Evolutionary conservation across 2,113 vertebrate species (phyloP), one percentile per base, ranked within the genome.

Genomic region (Cyprinodon brontotheroides): DNA sequence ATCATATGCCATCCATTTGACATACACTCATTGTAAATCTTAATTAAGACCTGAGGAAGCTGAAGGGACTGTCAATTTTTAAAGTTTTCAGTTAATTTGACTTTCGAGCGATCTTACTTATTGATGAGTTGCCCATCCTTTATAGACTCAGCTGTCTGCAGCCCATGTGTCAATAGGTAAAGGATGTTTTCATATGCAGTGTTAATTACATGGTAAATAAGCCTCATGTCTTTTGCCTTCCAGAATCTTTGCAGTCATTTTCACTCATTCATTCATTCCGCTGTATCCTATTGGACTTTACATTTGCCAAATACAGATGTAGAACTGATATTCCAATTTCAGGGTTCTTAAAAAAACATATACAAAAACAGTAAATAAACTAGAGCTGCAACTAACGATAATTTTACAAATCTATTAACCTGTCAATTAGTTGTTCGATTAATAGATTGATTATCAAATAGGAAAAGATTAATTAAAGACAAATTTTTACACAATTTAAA

Each of bases 111-210:
- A 71, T 65, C 65, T 67, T 79, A 17, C 60, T 37, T 50, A 59
- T 75, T 71, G 80, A 81, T 80, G 73, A 70, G 0, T 17, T 74
- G 67, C 70, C 65, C 22, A 53, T 84, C 60, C 67, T 11, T 14
- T 86, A 87, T 90, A 59, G 86, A 86, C 84, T 80, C 76, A 36
- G 57, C 12, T 72, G 14, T 47, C 70, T 29, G 37, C 48, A 29
- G 60, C 59, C 81, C 73, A 80, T 75, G 80, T 87, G 89, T 87
- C 87, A 82, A 11, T 80, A 86, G 84, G 70, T 75, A 82, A 87
- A 85, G 38, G 74, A 29, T 64, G 66, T 81, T 77, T 85, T 85
- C 71, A 90, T 82, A 77, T 20, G 73, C 77, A 74, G 59, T 85
- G 83, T 76, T 85, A 78, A 87, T 91, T 80, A 88, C 75, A 22